phyloP scores from a whole-genome alignment of 2,797 vertebrate species.

The Spea hammondii region DNA sequence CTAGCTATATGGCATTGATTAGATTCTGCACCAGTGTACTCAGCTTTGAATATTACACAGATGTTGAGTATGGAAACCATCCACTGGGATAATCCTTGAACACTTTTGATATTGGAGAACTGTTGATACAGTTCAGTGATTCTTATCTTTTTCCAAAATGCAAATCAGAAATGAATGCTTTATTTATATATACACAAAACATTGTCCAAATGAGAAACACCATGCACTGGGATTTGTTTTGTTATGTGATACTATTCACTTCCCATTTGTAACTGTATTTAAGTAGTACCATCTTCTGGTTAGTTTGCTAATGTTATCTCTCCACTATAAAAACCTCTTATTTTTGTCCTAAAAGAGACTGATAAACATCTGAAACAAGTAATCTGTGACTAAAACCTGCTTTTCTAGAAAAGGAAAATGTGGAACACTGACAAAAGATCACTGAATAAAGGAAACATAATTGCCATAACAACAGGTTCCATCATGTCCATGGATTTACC shows the following conservation, averaged over 20 bases:
- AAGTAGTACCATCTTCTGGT: background rate
- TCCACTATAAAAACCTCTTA: background rate
- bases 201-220: background rate
- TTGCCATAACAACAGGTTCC: no score
- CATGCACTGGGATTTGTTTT: background rate
- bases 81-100: background rate
- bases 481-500: no score
- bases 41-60: background rate
- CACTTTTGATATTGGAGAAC: background rate
- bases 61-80: background rate
- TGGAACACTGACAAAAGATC: no score
- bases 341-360: background rate
- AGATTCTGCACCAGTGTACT: background rate
- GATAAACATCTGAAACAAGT: no score
- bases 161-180: background rate
- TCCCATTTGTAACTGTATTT: background rate
- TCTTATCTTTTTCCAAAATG: background rate
- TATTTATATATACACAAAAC: background rate
- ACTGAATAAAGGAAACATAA: no score
- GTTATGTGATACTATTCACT: background rate
- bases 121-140: no score
- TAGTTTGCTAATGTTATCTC: conserved; percentile 7
- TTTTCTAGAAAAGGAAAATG: no score
- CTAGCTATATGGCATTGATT: background rate
- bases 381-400: no score